phyloP scores from a whole-genome alignment of 2,113 vertebrate genomes.

The human region DNA sequence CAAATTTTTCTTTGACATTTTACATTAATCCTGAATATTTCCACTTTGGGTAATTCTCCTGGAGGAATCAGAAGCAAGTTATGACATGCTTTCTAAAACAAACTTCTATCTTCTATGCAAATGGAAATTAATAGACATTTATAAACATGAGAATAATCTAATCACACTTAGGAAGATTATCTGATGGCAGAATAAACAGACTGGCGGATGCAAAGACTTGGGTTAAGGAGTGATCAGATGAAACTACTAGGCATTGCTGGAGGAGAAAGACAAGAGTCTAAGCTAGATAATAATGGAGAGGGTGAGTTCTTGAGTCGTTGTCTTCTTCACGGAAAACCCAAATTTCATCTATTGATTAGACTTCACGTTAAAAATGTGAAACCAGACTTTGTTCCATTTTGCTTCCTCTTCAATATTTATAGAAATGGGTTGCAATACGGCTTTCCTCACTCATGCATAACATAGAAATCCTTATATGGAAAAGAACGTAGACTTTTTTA shows the following conservation, averaged over 20 bases:
- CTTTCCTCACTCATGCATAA: background rate
- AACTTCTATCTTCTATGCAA: background rate
- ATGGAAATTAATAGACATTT: background rate
- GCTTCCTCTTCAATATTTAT: background rate
- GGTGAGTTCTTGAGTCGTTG: background rate
- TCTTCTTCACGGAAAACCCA: background rate
- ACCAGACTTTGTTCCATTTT: background rate
- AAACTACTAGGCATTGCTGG: too few species aligned
- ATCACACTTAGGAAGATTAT: background rate
- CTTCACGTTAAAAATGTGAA: background rate
- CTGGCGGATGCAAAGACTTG: background rate
- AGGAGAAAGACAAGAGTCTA: background rate
- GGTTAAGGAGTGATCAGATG: background rate
- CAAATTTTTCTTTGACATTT: background rate
- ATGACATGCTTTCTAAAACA: background rate
- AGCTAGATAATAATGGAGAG: background rate
- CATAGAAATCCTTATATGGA: background rate
- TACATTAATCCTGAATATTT: background rate
- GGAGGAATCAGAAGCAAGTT: background rate
- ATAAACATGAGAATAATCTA: background rate
- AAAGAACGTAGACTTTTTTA: background rate
- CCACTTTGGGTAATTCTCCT: background rate
- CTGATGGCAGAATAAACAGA: background rate
- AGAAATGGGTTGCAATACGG: background rate
- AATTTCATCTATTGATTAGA: background rate